Percentiles rank a stretch among this genome's conserved stretches.
Evolutionary conservation across 2,797 vertebrate species (phyloP).

Genomic region (Glossophaga mutica): DNA sequence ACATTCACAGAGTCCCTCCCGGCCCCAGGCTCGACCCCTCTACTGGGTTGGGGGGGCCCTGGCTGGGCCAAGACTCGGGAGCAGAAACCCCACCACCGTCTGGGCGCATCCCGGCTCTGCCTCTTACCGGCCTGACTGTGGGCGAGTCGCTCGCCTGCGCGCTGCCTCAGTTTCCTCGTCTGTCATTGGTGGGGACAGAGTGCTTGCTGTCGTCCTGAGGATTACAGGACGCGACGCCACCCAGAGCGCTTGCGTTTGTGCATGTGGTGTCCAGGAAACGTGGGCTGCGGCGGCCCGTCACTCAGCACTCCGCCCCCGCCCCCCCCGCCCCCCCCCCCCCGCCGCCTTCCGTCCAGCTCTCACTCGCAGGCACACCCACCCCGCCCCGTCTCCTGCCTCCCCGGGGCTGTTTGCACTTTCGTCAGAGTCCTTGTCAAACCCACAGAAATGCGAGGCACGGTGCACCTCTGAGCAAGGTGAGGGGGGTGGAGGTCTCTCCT

Average conservation of each 20-base stretch:
- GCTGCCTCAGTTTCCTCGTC: background rate
- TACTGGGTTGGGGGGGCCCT: too few species aligned
- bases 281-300: background rate
- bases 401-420: background rate
- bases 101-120: background rate
- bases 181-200: too few species aligned
- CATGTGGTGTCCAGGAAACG: background rate
- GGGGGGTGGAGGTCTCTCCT: background rate
- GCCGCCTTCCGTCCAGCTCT: rapidly evolving
- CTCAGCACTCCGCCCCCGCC: background rate
- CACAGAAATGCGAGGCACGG: conserved; percentile 39
- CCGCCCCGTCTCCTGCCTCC: background rate
- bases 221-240: rapidly evolving
- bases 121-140: background rate
- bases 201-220: background rate
- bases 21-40: background rate
- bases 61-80: background rate
- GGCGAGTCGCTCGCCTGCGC: background rate
- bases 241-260: rapidly evolving
- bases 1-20: background rate
- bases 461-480: background rate
- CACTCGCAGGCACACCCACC: background rate
- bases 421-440: background rate
- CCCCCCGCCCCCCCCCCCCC: rapidly evolving
- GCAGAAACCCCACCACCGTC: background rate